Base-by-base conservation (phyloP, 1,140 invertebrate genomes). In the Limonius californicus region DNA sequence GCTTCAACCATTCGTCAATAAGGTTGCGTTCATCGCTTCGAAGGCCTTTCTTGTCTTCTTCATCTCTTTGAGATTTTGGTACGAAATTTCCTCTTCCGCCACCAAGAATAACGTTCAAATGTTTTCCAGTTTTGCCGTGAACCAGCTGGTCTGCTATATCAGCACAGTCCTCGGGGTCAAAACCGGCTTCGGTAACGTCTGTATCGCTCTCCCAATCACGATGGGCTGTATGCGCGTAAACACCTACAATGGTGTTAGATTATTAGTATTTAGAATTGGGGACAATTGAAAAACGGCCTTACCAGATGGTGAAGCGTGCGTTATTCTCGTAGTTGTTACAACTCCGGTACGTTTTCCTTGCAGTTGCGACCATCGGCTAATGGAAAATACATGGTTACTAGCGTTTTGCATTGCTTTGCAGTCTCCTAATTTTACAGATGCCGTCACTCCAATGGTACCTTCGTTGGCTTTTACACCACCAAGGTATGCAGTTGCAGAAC, bases 381-480 rank as follows among this genome's bases (percentile, higher is more conserved):
- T 85, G 3, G 87, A 89, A 1, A 79, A 72, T 0, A 89, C 82
- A 70, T 85, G 81, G 67, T 84, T 84, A 11, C 67, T 74, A 19
- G 77, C 70, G 55, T 87, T 71, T 1, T 82, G 74, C 65, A 83
- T 80, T 0, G 81, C 80, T 57, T 77, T 67, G 63, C 89, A 87
- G 35, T 86, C 81, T 0, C 78, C 76, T 23, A 80, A 74, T 1
- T 80, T 81, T 0, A 88, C 84, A n/a, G 82, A 80, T 0, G 83
- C 86, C 63, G 88, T 86, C 0, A 94, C 81, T 0, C 92, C 92
- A 0, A 94, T 79, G 0, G 87, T 89, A n/a, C 84, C 88, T 45
- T 83, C 84, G 70, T 93, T 92, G 1, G 85, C 85, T 76, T 96
- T 96, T 0, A 94, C 86, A 2, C 94, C 94, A 7, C 83, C 82